A percentile compares a stretch with the other conserved stretches of the same genome.
phyloP scores from a whole-genome alignment of 2,888 invertebrate genomes.

The Azorinus chamasolen region DNA sequence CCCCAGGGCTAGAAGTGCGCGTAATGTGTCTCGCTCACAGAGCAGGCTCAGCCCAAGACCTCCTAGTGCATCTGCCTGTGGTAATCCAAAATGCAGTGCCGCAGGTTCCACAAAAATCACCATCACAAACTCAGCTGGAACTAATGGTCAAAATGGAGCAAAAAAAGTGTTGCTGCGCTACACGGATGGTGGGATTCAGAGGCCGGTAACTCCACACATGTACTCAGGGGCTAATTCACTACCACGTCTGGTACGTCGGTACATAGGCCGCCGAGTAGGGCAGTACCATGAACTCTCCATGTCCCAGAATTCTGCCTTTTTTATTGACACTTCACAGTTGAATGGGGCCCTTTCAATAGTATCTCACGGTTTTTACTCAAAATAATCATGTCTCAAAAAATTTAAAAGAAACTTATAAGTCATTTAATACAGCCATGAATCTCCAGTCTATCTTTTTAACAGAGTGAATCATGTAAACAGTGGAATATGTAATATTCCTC shows the following conservation, averaged over 20 bases:
- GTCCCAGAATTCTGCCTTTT: constrained; percentile 63
- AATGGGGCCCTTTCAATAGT: constrained; percentile 74
- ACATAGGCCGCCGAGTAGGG: constrained; percentile 68
- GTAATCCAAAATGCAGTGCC: not conserved
- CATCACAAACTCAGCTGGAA: constrained; percentile 21
- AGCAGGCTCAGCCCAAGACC: constrained; percentile 64
- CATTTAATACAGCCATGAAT: too few relatives aligned
- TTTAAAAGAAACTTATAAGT: too few relatives aligned
- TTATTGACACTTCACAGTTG: constrained; percentile 73
- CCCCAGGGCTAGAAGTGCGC: constrained; percentile 55
- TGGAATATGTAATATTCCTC: too few relatives aligned
- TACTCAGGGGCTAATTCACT: constrained; percentile 50
- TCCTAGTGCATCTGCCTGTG: constrained; percentile 61
- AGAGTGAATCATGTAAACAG: too few relatives aligned
- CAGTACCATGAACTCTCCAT: constrained; percentile 66
- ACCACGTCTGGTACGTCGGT: constrained; percentile 68
- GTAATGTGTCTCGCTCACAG: constrained; percentile 56
- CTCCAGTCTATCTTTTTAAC: too few relatives aligned
- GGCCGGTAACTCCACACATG: constrained; percentile 63
- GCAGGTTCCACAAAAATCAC: constrained; percentile 7
- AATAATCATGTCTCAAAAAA: not conserved
- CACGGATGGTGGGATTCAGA: constrained; percentile 72
- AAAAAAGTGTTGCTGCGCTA: constrained; percentile 71
- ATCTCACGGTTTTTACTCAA: constrained; percentile 63
- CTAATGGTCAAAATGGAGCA: constrained; percentile 21